phyloP scores from a whole-genome alignment of 2,113 vertebrate genomes.

The Eretmochelys imbricata region DNA sequence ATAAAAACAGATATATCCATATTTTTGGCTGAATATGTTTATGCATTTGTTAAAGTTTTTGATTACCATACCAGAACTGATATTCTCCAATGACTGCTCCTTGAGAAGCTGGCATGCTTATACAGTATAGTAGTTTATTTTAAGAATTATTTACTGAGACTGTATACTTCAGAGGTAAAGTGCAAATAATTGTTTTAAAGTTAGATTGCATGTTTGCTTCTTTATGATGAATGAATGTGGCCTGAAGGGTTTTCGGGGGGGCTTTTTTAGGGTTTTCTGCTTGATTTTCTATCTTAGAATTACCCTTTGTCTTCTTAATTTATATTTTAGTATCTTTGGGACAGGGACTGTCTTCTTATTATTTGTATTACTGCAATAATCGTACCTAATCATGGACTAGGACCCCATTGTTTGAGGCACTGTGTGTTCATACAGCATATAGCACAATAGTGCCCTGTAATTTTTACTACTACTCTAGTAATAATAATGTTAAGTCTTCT shows the following conservation, averaged over 20 bases:
- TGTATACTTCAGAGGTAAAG: neutral
- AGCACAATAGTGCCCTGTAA: neutral
- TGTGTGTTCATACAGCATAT: neutral
- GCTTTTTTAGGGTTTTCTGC: neutral
- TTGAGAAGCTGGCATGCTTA: neutral
- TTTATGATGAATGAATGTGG: neutral
- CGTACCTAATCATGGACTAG: neutral
- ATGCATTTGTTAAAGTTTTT: neutral
- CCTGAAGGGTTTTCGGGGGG: neutral
- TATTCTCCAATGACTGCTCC: neutral
- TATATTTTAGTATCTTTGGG: neutral
- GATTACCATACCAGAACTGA: neutral
- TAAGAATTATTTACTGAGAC: neutral
- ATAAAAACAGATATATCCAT: neutral
- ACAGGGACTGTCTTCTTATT: neutral
- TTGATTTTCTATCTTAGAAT: neutral
- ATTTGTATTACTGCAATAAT: neutral
- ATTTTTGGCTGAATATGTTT: neutral
- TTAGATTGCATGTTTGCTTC: neutral
- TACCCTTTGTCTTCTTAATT: neutral
- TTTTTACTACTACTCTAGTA: neutral
- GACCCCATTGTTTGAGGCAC: neutral
- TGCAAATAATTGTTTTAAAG: neutral
- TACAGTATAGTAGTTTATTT: neutral
- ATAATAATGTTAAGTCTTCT: neutral